Evolutionary conservation across 2,113 vertebrate genomes (phyloP).

Genomic region (Lontra canadensis): DNA sequence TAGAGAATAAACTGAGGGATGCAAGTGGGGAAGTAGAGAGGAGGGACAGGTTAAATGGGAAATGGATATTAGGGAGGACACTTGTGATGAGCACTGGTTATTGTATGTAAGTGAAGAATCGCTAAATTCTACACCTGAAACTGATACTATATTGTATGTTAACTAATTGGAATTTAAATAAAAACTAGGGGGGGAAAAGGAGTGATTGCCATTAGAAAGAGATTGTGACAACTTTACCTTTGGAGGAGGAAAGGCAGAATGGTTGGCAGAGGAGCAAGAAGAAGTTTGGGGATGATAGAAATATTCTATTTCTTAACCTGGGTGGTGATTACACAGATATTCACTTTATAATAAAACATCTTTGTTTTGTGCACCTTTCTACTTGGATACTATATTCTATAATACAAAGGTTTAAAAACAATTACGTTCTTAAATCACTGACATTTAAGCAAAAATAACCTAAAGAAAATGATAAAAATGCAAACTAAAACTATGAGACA

Average conservation of each 20-base stretch:
- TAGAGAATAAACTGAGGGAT: neutral
- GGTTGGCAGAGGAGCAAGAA: neutral
- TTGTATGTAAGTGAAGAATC: neutral
- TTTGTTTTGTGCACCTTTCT: neutral
- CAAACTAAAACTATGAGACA: slow-evolving; percentile 30
- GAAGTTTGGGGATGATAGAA: neutral
- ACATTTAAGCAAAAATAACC: slow-evolving; percentile 20
- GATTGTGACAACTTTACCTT: neutral
- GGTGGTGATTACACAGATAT: neutral
- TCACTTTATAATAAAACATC: neutral
- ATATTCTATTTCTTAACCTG: neutral
- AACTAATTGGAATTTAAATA: neutral
- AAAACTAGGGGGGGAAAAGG: neutral
- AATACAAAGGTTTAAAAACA: slow-evolving; percentile 12
- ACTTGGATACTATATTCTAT: neutral
- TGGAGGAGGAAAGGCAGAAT: neutral
- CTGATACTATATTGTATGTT: neutral
- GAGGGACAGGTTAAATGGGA: neutral
- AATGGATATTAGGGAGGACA: neutral
- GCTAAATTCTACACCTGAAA: neutral
- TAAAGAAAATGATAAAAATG: slow-evolving; percentile 45
- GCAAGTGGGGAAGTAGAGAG: neutral
- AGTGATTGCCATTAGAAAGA: neutral
- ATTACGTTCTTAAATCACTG: neutral
- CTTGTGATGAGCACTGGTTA: neutral